Evolutionary conservation across 2,797 vertebrate species (phyloP), one percentile per base, ranked within the genome.

Genomic region (Malacoraja senta): DNA sequence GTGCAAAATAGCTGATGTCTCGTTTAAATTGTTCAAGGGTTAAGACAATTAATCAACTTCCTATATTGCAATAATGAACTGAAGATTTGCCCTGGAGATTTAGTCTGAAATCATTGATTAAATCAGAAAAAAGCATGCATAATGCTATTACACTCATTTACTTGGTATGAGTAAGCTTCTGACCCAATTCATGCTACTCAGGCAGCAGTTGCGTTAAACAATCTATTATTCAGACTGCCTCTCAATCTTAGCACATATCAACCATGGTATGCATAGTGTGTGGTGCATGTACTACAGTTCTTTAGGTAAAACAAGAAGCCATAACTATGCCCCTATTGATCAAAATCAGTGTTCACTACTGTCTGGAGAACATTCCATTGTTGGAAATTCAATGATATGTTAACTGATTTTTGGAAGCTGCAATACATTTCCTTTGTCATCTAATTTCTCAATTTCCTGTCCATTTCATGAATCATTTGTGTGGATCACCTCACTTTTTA

Each of bases 321-420:
- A 13, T 71, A 79, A 79, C 10, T n/a, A 79, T n/a, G 9, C 35
- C 35, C 84, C 63, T 58, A n/a, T 72, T 91, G 72, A 44, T 35
- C 24, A 26, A 68, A 26, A 4, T 26, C 0, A 24, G 9, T 38
- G 13, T 26, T 72, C 21, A 2, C 0, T 2, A 26, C 68, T 53
- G 26, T 53, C 61, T 68, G 21, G 15, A 90, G 61, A 10, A 90
- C 29, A 29, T 9, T 35, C 32, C 35, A 44, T 15, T 29, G 17
- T 91, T 86, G 61, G 68, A 74, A 91, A 91, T 91, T 19, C 53
- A 88, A 44, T 44, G 35, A 35, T 38, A 72, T 72, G 72, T 53
- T 91, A 74, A n/a, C 71, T 74, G 24, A 44, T 91, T 35, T 0
- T 24, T 91, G 90, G 71, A 91, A 71, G 19, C 3, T 26, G 29